Evolutionary conservation across 2,797 vertebrate genomes (phyloP).

Genomic region (Merluccius polli): DNA sequence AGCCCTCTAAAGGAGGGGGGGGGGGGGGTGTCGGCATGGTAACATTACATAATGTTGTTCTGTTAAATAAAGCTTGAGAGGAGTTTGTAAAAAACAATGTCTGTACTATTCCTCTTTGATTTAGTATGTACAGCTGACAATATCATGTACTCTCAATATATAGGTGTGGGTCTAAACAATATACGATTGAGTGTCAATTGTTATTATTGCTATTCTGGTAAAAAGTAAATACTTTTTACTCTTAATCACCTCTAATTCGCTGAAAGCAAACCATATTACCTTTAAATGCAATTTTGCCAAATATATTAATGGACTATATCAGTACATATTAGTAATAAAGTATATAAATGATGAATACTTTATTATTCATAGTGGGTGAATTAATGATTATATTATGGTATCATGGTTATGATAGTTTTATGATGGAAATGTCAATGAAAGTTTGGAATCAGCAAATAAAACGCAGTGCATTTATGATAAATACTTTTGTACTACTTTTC

Average conservation of each 20-base stretch:
- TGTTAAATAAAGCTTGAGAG: slow-evolving; percentile 4
- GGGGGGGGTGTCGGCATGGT: slow-evolving; percentile 6
- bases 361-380: background rate
- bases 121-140: background rate
- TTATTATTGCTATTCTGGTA: background rate
- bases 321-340: background rate
- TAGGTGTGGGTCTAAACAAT: background rate
- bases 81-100: slow-evolving; percentile 2
- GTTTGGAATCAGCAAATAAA: background rate
- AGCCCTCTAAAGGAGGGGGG: slow-evolving; percentile 11
- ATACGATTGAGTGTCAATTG: background rate
- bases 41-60: slow-evolving; percentile 4
- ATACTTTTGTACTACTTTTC: background rate
- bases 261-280: background rate
- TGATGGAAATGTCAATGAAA: background rate
- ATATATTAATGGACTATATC: background rate
- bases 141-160: background rate
- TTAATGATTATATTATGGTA: background rate
- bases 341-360: background rate
- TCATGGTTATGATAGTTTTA: background rate
- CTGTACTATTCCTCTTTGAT: background rate
- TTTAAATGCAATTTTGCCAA: background rate
- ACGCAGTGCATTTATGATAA: background rate
- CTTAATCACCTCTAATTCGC: background rate
- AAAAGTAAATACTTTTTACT: background rate